Conservation (phyloP, 2,888 invertebrate species). For the Serripes groenlandicus region DNA sequence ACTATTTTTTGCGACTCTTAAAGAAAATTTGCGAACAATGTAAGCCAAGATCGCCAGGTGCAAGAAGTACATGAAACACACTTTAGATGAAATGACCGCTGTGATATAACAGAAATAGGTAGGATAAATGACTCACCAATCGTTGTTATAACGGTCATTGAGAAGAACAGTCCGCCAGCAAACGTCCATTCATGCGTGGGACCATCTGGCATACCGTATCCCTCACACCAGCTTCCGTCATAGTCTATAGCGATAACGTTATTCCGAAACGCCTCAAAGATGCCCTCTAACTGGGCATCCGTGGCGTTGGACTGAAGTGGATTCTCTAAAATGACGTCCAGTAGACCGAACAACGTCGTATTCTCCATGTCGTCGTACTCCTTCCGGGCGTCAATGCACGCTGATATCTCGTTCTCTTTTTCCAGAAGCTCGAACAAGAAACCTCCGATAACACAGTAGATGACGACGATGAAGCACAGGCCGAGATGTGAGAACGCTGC, state of each 20-base stretch:
- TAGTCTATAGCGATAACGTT: conserved; percentile 84
- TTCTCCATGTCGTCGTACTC: conserved; percentile 81
- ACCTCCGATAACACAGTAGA: conserved; percentile 85
- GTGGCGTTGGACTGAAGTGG: conserved; percentile 43
- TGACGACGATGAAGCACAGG: conserved; percentile 80
- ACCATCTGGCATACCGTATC: conserved; percentile 80
- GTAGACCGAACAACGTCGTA: conserved; percentile 66
- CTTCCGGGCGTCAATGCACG: conserved; percentile 79
- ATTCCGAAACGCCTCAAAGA: conserved; percentile 71
- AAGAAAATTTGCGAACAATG: not conserved
- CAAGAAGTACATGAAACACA: not conserved
- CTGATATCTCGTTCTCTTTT: conserved; percentile 81
- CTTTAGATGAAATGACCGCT: too few relatives aligned
- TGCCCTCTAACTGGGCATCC: conserved; percentile 39
- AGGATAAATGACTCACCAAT: conserved; percentile 82
- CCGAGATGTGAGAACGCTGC: conserved; percentile 85
- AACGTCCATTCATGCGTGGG: conserved; percentile 84
- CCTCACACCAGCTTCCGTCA: conserved; percentile 82
- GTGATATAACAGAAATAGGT: not conserved
- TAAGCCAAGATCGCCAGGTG: not conserved
- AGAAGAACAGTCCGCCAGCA: conserved; percentile 85
- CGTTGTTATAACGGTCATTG: conserved; percentile 85
- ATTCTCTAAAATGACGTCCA: conserved; percentile 55
- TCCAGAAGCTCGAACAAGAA: conserved; percentile 85
- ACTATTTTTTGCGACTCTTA: not conserved